Percentiles rank a stretch among this genome's conserved stretches.
phyloP scores from a whole-genome alignment of 2,797 vertebrate species.

The Antennarius maculatus region DNA sequence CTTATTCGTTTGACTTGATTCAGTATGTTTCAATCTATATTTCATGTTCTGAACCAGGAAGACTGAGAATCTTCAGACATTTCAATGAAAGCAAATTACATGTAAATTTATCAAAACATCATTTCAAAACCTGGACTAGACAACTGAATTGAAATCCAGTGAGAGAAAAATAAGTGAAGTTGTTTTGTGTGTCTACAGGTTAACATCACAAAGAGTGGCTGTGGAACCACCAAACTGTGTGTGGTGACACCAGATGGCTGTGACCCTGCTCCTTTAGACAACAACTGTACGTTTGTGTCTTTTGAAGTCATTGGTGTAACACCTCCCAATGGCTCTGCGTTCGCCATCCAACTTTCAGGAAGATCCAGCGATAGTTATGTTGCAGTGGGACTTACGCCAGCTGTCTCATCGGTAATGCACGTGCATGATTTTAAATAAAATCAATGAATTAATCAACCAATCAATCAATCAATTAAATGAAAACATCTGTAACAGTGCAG shows the following conservation, averaged over 20 bases:
- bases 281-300: constrained; percentile 51
- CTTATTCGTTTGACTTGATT: too few relatives aligned
- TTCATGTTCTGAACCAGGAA: too few relatives aligned
- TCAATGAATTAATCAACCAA: too few relatives aligned
- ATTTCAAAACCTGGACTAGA: neutral
- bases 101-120: neutral
- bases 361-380: constrained; percentile 12
- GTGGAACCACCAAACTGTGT: constrained; percentile 34
- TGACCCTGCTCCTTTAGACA: constrained; percentile 16
- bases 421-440: too few relatives aligned
- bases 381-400: constrained; percentile 31
- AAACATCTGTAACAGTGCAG: too few relatives aligned
- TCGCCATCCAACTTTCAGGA: constrained; percentile 40
- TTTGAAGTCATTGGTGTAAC: rapidly evolving
- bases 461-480: too few relatives aligned
- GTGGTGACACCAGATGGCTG: constrained; percentile 4
- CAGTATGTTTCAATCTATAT: too few relatives aligned
- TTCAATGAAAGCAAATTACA: neutral
- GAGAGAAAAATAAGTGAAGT: too few relatives aligned
- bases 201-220: constrained; percentile 33
- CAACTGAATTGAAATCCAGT: neutral
- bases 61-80: too few relatives aligned
- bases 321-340: neutral
- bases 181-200: constrained; percentile 36
- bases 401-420: neutral